phyloP scores from a whole-genome alignment of 1,140 invertebrate species.

The Caenorhabditis brenneri region DNA sequence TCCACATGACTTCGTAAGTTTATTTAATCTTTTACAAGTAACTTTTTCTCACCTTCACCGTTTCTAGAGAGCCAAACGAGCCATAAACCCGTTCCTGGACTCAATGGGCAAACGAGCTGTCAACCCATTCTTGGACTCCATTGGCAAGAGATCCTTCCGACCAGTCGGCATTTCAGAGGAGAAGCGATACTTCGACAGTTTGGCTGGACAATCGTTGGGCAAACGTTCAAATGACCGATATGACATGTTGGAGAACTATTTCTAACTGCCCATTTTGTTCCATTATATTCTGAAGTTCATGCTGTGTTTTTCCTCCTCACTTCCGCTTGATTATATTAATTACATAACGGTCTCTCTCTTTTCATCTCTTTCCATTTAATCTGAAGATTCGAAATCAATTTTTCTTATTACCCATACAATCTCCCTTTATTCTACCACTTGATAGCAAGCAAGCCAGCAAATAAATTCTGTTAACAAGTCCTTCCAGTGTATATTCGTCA shows the following conservation, averaged over 20 bases:
- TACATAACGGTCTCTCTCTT: background rate
- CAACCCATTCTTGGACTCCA: conserved; percentile 55
- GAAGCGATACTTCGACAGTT: conserved; percentile 54
- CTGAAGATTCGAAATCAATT: background rate
- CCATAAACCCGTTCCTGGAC: conserved; percentile 59
- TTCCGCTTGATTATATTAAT: background rate
- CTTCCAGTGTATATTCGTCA: background rate
- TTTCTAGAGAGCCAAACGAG: conserved; percentile 54
- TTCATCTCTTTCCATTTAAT: background rate
- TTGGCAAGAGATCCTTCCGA: conserved; percentile 49
- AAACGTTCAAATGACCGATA: conserved; percentile 46
- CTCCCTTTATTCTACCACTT: background rate
- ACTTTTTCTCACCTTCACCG: background rate
- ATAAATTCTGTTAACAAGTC: conserved; percentile 35
- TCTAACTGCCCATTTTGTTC: background rate
- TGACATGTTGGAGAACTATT: background rate
- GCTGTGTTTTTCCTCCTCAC: background rate
- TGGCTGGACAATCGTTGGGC: conserved; percentile 56
- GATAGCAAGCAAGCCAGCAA: conserved; percentile 25
- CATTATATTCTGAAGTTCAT: conserved; percentile 3
- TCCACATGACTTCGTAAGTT: conserved; percentile 27
- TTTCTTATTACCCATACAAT: background rate
- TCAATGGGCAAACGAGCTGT: conserved; percentile 59
- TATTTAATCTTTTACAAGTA: background rate
- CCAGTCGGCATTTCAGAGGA: background rate